Base-by-base conservation (phyloP, 1,140 invertebrate species). In the Zophobas morio region DNA sequence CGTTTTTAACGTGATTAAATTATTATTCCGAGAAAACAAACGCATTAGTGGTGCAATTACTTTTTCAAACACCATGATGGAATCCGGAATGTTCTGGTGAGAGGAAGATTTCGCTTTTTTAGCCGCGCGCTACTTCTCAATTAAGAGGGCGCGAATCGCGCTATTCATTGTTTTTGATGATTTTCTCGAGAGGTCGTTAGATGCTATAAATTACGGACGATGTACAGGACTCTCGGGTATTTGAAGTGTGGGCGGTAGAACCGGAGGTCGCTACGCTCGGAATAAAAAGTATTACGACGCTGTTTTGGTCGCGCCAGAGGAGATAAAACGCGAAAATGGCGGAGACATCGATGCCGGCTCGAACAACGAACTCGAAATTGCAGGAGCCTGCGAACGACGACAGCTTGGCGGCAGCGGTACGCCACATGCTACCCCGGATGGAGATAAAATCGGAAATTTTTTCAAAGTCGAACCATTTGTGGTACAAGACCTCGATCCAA, bases 1-100 rank as follows among this genome's bases (percentile, higher is more conserved):
- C 60, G 60, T 66, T 66, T 66, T 66, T 66, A 66, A 66, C 60
- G 39, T 66, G 60, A 66, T 66, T 66, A 66, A 66, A 66, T 66
- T 66, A 66, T 66, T 66, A 66, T 66, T 66, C 60, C 39, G 39
- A 66, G 60, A 66, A 66, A 66, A 66, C 60, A 66, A 66, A 66
- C 60, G 60, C 60, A 66, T 66, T 66, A 66, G 60, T 42, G n/a
- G 8, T 66, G 60, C 60, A 66, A 66, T 66, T 66, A 66, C 60
- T 66, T 66, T 66, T 66, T 66, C 60, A 66, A 66, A 66, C 60
- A 66, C 60, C 60, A 8, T 66, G 60, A 66, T 66, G 39, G 60
- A 66, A 42, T 42, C 60, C 35, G 60, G 60, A 66, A 66, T 66
- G 60, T 36, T 66, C 40, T 51, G 6, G 3, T 8, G 42, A 20